Evolutionary conservation across 2,888 invertebrate species (phyloP).

Genomic region (Serripes groenlandicus): DNA sequence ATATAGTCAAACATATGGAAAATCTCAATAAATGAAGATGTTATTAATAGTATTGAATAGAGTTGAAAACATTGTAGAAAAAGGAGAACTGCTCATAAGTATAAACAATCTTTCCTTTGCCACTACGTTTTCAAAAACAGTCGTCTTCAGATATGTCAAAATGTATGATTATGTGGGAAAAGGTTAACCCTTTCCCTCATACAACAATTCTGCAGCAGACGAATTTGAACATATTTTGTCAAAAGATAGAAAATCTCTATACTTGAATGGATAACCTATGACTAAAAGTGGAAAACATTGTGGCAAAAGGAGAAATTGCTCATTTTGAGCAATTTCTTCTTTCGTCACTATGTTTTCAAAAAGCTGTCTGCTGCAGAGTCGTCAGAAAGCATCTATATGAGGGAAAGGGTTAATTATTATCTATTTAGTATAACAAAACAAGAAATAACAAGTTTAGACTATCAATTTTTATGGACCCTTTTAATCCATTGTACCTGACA

Average conservation of each 20-base stretch:
- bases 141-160: not conserved
- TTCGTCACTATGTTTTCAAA: too few relatives aligned
- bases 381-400: not conserved
- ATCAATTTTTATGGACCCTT: not conserved
- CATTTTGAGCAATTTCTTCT: not conserved
- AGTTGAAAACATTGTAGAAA: not conserved
- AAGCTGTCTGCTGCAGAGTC: not conserved
- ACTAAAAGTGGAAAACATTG: not conserved
- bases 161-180: not conserved
- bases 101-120: not conserved
- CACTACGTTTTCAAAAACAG: not conserved
- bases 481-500: not conserved
- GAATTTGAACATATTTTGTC: not conserved
- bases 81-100: not conserved
- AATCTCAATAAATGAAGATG: too few relatives aligned
- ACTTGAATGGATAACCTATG: too few relatives aligned
- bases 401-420: not conserved
- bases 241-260: too few relatives aligned
- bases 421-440: not conserved
- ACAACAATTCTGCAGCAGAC: not conserved
- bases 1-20: too few relatives aligned
- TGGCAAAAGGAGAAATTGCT: not conserved
- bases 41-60: not conserved
- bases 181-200: not conserved
- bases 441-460: not conserved